Evolutionary conservation across 2,797 vertebrate genomes (phyloP).

Genomic region (Silurus aristotelis): DNA sequence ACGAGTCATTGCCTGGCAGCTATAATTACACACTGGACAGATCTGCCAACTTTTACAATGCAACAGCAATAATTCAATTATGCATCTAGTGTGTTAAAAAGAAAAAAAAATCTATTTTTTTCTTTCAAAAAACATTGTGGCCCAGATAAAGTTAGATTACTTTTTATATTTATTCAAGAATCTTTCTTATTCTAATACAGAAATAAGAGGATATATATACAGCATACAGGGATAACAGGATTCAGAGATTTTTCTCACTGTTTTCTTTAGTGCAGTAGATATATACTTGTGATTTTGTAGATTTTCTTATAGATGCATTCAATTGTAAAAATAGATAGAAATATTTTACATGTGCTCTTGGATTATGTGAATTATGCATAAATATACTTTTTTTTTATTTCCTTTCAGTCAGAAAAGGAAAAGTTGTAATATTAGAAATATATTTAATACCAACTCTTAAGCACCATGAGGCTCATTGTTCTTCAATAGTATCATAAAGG

Average conservation of each 20-base stretch:
- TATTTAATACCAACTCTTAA: neutral
- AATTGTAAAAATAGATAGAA: neutral
- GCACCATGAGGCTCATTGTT: neutral
- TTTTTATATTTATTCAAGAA: neutral
- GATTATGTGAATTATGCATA: neutral
- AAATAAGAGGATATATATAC: too few species aligned
- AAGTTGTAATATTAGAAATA: neutral
- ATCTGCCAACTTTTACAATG: neutral
- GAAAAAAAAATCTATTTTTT: neutral
- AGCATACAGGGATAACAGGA: too few species aligned
- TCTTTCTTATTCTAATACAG: neutral
- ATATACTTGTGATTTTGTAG: neutral
- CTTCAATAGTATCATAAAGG: neutral
- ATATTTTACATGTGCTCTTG: neutral
- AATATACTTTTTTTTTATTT: neutral
- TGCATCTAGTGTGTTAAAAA: neutral
- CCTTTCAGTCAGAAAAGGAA: neutral
- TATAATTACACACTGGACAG: neutral
- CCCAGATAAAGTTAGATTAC: neutral
- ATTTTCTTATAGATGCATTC: neutral
- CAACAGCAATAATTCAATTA: slow-evolving; percentile 10
- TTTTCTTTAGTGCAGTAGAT: neutral
- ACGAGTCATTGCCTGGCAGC: slow-evolving; percentile 17
- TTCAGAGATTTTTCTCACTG: neutral
- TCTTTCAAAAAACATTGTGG: neutral